Evolutionary conservation across 1,140 invertebrate species (phyloP), one percentile per base, ranked within the genome.

Genomic region (Polypedilum pembai): DNA sequence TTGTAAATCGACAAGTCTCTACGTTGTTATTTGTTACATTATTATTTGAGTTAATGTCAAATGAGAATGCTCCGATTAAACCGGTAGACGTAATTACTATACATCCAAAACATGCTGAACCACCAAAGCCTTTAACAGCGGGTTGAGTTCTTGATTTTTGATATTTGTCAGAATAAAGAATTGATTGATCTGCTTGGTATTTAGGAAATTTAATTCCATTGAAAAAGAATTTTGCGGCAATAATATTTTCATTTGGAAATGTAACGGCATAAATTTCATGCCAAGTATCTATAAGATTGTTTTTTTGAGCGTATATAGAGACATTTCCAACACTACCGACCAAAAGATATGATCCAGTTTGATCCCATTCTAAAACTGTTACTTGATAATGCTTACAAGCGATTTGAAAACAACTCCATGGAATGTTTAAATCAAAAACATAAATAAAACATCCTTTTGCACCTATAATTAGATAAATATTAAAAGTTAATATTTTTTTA

Each of bases 221-320:
- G 82, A 94, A 92, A 81, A 94, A 95, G 84, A 94, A 95, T 20
- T 87, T 87, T 1, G 89, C 89, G 65, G 88, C 86, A 63, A 94
- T 85, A 78, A 95, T 92, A 76, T 92, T 88, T 83, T 96, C 94
- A 17, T 92, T 45, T 76, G 85, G 82, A 76, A 87, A 84, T 66
- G 76, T 82, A 24, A 83, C 85, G 74, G 78, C 80, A 74, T 84
- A 85, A 0, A 85, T 77, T 73, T 87, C 83, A 0, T 80, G 81
- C 92, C 93, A 96, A n/a, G 92, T 88, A 80, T 94, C 94, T 0
- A 95, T 83, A 33, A 93, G 81, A 80, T 92, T 88, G 76, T 94
- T 92, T 78, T 89, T 89, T 75, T 91, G 89, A 75, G 85, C 87
- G 85, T 88, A 95, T 17, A 96, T 86, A 75, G 90, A 88, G 0